Base-by-base conservation (phyloP, 2,888 invertebrate genomes). In the Cerastoderma edule region DNA sequence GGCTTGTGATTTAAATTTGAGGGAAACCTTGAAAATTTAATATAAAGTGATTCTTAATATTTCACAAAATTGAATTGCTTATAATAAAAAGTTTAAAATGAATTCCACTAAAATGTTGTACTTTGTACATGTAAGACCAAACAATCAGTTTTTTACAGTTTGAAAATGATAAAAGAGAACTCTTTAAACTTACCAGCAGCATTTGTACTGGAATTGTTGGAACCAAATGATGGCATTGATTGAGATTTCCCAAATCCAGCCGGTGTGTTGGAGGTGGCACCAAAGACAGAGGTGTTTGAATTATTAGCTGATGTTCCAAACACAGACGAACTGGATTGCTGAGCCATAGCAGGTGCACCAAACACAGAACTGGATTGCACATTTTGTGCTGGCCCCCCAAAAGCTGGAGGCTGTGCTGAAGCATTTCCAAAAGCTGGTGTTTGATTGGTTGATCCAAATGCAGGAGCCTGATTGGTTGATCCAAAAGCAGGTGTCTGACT, bases 201-300 rank as follows among this genome's bases (percentile, higher is more conserved):
- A n/a, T n/a, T 54, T 28, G 46, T 50, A 30, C 66, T 67, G 32
- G 66, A 48, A 24, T 44, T 69, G 33, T 68, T 33, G 13, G 71
- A 44, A 63, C 74, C 76, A 76, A 83, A 83, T 28, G 60, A 68
- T n/a, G 83, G 75, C 69, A 72, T 74, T 5, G 75, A 69, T 32
- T 80, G 75, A 28, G 75, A 72, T 53, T 83, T 78, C 33, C 60
- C 73, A 72, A 81, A 81, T 0, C 72, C 78, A 44, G 64, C 75
- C 33, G 78, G 72, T 5, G 65, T 33, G 32, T 64, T 66, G 19
- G 71, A n/a, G 53, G 57, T 72, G 48, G 66, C 35, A 46, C 80
- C 80, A 75, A 79, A 79, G 6, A 67, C 72, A 27, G 78, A 67
- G 3, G 74, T 73, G 27, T 46, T 60, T 13, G 57, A 19, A 22